phyloP scores from a whole-genome alignment of 2,113 vertebrate species.

The Grammomys dolichurus region DNA sequence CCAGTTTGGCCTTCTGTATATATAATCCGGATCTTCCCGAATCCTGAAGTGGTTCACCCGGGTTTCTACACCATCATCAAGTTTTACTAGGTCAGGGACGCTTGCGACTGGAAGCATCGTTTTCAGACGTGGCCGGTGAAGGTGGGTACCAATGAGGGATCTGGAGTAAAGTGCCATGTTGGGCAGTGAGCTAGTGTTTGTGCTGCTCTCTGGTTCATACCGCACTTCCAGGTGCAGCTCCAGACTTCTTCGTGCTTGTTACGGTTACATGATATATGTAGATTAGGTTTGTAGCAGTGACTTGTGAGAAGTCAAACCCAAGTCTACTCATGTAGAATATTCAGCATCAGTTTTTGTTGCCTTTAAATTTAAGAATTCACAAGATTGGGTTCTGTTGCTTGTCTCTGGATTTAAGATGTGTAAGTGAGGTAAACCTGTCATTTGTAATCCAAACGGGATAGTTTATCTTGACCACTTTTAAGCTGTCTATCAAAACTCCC shows the following conservation, averaged over 20 bases:
- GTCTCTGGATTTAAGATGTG: neutral
- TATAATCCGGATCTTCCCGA: constrained; percentile 85
- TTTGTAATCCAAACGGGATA: neutral
- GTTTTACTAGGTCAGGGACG: constrained; percentile 89
- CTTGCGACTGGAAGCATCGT: constrained; percentile 86
- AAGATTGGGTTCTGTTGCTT: neutral
- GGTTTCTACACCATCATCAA: constrained; percentile 89
- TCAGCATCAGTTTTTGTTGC: neutral
- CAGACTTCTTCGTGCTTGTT: neutral
- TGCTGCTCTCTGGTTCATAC: neutral
- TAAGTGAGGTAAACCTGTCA: neutral
- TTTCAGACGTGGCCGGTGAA: constrained; percentile 89
- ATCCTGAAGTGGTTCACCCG: constrained; percentile 80
- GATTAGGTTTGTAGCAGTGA: neutral
- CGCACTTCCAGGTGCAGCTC: neutral
- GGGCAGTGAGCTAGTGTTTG: neutral
- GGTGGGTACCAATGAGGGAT: constrained; percentile 79
- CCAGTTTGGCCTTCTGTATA: constrained; percentile 87
- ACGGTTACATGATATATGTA: too few species aligned
- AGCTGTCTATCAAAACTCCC: neutral
- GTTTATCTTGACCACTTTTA: neutral
- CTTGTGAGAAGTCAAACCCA: neutral
- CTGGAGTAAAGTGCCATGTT: neutral
- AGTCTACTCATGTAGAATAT: neutral
- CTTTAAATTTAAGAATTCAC: neutral